Evolutionary conservation across 2,888 invertebrate genomes (phyloP).

Genomic region (Eupithecia dodoneata): DNA sequence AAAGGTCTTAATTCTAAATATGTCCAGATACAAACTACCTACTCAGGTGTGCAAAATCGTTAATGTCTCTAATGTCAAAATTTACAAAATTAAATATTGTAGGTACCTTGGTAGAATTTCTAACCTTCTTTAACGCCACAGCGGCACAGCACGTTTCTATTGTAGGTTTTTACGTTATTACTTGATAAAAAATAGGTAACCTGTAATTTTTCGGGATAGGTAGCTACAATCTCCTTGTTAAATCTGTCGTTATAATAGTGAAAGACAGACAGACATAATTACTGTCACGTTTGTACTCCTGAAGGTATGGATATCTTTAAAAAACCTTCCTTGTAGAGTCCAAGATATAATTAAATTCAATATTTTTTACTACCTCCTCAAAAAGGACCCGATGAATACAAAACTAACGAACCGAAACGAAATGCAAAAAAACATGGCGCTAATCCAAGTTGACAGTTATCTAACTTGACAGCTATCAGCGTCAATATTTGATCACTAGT

Average conservation of each 20-base stretch:
- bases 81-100: neutral
- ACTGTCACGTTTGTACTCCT: neutral
- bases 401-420: conserved; percentile 40
- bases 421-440: conserved; percentile 35
- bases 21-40: too few species aligned
- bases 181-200: neutral
- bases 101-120: neutral
- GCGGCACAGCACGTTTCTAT: too few species aligned
- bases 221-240: neutral
- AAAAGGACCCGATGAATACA: conserved; percentile 30
- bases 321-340: neutral
- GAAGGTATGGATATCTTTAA: neutral
- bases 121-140: neutral
- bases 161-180: neutral
- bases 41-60: too few species aligned
- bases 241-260: neutral
- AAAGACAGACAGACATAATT: neutral
- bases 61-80: too few species aligned
- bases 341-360: neutral
- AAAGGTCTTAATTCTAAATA: too few species aligned
- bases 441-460: conserved; percentile 41
- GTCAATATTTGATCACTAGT: conserved; percentile 49
- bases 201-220: neutral
- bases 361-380: neutral
- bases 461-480: conserved; percentile 39